Base-by-base conservation (phyloP, 2,888 invertebrate species). In the Acanthococcus lagerstroemiae region DNA sequence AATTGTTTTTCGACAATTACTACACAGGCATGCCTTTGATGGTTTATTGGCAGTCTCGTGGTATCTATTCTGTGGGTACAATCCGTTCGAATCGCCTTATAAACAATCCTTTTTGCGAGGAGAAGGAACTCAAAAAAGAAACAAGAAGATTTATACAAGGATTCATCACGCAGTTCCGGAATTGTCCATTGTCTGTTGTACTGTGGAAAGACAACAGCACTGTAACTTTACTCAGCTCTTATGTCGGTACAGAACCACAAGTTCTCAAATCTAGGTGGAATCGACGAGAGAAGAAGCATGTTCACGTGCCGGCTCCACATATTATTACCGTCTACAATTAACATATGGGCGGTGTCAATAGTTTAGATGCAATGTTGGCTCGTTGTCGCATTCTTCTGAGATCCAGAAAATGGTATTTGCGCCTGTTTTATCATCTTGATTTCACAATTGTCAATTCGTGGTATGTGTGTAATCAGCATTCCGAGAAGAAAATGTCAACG, bases 201-300 rank as follows among this genome's bases (percentile, higher is more conserved):
- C 37, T 71, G 37, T 71, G 70, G 69, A 68, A 68, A 65, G 70
- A 70, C 44, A 46, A 66, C 24, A 66, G 60, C 46, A 19, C n/a
- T 15, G 58, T 66, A 19, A 37, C 19, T 7, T 17, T 66, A 25
- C 26, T 58, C 30, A 56, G 56, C n/a, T 56, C 60, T 12, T 67
- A 48, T 17, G 15, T 37, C 25, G 67, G 61, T 21, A 63, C 12
- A 22, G n/a, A 6, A 24, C 67, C 61, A 15, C 12, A 50, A 17
- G 17, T 17, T 0, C 17, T 22, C 9, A 55, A 55, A 7, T 22
- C 54, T n/a, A 45, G 55, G 15, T 63, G 44, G 15, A 45, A 55
- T 15, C 46, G 25, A 52, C 45, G 30, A 22, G 48, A 22, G 30
- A 55, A 67, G 44, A 65, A 4, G 12, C 26, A 30, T 5, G 24